These are phyloP conservation scores for Oedothorax gibbosus DNA, from an alignment of 1,140 invertebrate species.

Conservation along the genomic window DNA sequence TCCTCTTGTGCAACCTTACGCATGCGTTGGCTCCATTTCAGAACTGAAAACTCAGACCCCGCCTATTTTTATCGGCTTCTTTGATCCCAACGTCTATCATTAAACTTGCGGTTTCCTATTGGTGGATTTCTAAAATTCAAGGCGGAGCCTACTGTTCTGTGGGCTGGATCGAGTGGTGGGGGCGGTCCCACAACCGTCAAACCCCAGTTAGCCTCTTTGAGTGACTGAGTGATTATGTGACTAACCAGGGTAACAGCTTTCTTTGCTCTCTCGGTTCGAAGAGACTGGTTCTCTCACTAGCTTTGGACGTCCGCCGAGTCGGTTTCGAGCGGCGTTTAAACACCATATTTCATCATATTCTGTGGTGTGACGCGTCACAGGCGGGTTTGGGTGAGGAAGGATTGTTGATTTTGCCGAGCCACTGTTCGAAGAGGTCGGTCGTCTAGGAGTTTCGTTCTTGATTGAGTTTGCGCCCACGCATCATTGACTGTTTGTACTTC, in stretches of 20 bases:
- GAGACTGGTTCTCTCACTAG: constrained; percentile 36
- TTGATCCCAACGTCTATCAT: constrained; percentile 42
- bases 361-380: constrained; percentile 38
- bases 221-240: constrained; percentile 61
- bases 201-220: constrained; percentile 58
- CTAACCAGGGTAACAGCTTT: constrained; percentile 60
- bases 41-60: constrained; percentile 20
- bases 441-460: no score
- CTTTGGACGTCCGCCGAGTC: constrained; percentile 40
- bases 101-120: neutral
- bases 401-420: no score
- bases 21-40: constrained; percentile 10
- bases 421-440: no score
- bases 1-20: neutral
- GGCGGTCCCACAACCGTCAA: constrained; percentile 46
- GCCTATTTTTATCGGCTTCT: constrained; percentile 5
- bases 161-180: constrained; percentile 4
- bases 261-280: constrained; percentile 46
- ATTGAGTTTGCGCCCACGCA: no score
- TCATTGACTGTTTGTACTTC: no score
- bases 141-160: constrained; percentile 7
- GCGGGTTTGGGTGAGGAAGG: constrained; percentile 37
- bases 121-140: neutral
- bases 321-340: constrained; percentile 36
- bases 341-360: constrained; percentile 51